phyloP scores from a whole-genome alignment of 2,113 vertebrate species.

The Catharus bicknelli region DNA sequence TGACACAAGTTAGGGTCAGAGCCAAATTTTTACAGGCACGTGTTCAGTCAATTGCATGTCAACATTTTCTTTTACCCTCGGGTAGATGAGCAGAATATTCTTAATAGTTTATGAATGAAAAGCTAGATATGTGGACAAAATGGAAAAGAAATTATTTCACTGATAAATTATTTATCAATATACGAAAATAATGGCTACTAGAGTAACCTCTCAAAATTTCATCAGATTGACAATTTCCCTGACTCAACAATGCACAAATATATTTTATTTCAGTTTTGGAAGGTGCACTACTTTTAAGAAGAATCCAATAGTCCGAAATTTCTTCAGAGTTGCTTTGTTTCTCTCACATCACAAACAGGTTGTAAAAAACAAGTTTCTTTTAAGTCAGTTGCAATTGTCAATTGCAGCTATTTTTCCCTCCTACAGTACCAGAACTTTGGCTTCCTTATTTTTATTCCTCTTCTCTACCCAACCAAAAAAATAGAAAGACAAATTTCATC shows the following conservation, averaged over 20 bases:
- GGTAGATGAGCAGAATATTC: neutral
- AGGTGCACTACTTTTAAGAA: neutral
- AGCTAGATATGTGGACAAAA: neutral
- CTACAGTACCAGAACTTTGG: neutral
- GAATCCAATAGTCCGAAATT: neutral
- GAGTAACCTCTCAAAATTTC: neutral
- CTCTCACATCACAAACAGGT: neutral
- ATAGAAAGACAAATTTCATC: neutral
- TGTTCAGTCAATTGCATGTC: neutral
- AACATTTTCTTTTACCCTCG: neutral
- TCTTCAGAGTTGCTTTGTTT: neutral
- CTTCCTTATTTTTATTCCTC: neutral
- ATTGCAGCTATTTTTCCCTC: neutral
- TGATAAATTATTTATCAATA: neutral
- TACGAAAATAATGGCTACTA: neutral
- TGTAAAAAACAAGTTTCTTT: neutral
- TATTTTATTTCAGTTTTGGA: neutral
- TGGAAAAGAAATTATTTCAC: neutral
- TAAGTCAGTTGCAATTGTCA: neutral
- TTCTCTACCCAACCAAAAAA: neutral
- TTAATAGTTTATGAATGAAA: neutral
- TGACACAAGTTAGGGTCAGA: conserved; percentile 9
- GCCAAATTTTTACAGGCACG: conserved; percentile 8
- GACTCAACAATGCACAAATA: accelerated
- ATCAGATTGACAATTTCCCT: neutral